phyloP scores from a whole-genome alignment of 2,113 vertebrate species.

The Malaclemys terrapin region DNA sequence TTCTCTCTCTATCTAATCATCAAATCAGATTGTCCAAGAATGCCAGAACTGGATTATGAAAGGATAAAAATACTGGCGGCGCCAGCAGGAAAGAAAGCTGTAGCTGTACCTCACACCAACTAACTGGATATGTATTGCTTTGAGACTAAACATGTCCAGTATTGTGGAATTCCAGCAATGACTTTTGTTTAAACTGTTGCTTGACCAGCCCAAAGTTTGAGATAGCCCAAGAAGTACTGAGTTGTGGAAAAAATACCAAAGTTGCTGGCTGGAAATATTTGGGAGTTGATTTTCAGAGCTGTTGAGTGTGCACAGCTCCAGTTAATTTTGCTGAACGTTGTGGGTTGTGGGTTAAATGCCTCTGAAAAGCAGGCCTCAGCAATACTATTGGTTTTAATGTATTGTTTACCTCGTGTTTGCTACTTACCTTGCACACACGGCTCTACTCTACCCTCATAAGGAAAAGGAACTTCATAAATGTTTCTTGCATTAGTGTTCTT shows the following conservation, averaged over 20 bases:
- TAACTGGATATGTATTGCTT: background rate
- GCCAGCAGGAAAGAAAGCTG: background rate
- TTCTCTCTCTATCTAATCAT: background rate
- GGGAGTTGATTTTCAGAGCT: background rate
- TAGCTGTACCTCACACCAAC: background rate
- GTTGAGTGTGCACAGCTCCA: background rate
- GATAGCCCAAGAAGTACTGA: background rate
- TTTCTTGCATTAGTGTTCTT: background rate
- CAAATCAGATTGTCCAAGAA: background rate
- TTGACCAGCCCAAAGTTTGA: slow-evolving; percentile 6
- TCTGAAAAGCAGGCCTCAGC: background rate
- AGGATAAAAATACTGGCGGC: background rate
- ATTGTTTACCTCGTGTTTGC: background rate
- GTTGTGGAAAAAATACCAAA: background rate
- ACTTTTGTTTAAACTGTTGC: slow-evolving; percentile 49
- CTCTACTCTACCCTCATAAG: background rate
- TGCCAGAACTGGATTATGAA: background rate
- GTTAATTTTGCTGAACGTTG: background rate
- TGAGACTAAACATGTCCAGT: slow-evolving; percentile 35
- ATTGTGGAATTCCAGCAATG: slow-evolving; percentile 26
- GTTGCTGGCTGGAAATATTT: background rate
- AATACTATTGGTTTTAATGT: background rate
- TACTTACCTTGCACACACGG: background rate
- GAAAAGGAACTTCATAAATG: background rate
- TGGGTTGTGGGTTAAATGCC: background rate